Evolutionary conservation across 2,888 invertebrate species (phyloP).

Genomic region (Cheilosia pagana): DNA sequence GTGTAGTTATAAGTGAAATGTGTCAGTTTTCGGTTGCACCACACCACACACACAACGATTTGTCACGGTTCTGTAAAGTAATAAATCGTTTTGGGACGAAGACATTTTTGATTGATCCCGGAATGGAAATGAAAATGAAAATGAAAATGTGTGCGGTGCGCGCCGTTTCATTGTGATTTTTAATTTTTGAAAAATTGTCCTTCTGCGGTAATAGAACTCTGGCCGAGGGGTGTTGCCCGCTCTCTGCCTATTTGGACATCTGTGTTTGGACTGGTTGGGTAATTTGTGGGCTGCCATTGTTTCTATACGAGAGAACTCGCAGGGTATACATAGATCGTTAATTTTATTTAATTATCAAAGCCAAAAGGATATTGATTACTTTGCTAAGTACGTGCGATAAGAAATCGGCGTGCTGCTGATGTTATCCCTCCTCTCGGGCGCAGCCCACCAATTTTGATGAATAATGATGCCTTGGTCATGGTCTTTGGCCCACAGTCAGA

Average conservation of each 20-base stretch:
- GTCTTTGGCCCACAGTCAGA: conserved; percentile 17
- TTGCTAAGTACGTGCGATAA: conserved; percentile 68
- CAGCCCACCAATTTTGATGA: conserved; percentile 71
- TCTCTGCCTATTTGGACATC: conserved; percentile 53
- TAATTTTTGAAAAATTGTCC: conserved; percentile 66
- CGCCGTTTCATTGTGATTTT: conserved; percentile 32
- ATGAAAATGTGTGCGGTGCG: not conserved
- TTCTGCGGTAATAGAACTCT: conserved; percentile 20
- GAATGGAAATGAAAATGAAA: conserved; percentile 4
- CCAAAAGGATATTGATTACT: conserved; percentile 68
- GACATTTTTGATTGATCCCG: conserved; percentile 73
- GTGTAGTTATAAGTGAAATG: conserved; percentile 57
- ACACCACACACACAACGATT: conserved; percentile 62
- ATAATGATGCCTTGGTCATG: conserved; percentile 66
- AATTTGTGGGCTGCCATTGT: conserved; percentile 49
- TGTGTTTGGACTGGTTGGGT: conserved; percentile 58
- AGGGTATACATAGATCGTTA: conserved; percentile 68
- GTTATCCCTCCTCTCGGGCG: conserved; percentile 45
- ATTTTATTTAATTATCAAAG: conserved; percentile 69
- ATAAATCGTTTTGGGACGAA: conserved; percentile 72
- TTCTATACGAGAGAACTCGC: conserved; percentile 16
- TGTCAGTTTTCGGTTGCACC: conserved; percentile 70
- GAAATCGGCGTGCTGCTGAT: conserved; percentile 30
- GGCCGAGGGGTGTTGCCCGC: conserved; percentile 35
- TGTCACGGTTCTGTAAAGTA: conserved; percentile 67